phyloP scores from a whole-genome alignment of 2,797 vertebrate genomes.

The Phrynocephalus guinanensis region DNA sequence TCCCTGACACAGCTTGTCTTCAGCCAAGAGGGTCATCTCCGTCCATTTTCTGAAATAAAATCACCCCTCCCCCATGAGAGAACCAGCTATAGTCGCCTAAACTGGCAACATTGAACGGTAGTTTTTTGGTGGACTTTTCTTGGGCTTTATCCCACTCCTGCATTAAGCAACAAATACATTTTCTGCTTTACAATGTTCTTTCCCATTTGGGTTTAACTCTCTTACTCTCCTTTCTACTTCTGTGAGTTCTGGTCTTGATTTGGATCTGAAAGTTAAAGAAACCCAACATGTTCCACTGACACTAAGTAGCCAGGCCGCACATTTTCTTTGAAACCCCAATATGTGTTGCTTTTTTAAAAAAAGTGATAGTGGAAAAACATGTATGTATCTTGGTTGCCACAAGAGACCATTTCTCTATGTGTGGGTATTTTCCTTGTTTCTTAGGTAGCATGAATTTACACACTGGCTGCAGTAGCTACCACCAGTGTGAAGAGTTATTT shows the following conservation, averaged over 20 bases:
- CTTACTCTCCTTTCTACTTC: background rate
- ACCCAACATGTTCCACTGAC: background rate
- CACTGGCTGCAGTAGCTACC: background rate
- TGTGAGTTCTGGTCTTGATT: background rate
- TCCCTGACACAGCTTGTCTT: constrained; percentile 35
- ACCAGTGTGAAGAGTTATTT: background rate
- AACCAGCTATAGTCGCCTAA: constrained; percentile 23
- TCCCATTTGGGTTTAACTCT: background rate
- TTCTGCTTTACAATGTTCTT: constrained; percentile 12
- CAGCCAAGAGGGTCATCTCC: constrained; percentile 21
- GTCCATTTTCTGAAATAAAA: constrained; percentile 36
- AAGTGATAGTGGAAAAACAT: constrained; percentile 5
- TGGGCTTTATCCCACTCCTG: constrained; percentile 1
- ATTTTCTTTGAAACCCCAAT: constrained; percentile 26
- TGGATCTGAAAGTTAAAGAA: constrained; percentile 27
- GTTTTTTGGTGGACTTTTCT: constrained; percentile 35
- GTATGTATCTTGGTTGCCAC: constrained; percentile 12
- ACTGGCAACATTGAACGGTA: background rate
- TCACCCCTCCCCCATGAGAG: background rate
- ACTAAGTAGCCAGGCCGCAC: constrained; percentile 4
- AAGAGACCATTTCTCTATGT: background rate
- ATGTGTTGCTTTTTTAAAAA: background rate
- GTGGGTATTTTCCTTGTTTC: constrained; percentile 15
- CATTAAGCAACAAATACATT: background rate
- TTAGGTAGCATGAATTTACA: constrained; percentile 17